These are phyloP conservation scores for Mus spretus DNA, from an alignment of 2,797 vertebrate genomes.

Conservation along the genomic window DNA sequence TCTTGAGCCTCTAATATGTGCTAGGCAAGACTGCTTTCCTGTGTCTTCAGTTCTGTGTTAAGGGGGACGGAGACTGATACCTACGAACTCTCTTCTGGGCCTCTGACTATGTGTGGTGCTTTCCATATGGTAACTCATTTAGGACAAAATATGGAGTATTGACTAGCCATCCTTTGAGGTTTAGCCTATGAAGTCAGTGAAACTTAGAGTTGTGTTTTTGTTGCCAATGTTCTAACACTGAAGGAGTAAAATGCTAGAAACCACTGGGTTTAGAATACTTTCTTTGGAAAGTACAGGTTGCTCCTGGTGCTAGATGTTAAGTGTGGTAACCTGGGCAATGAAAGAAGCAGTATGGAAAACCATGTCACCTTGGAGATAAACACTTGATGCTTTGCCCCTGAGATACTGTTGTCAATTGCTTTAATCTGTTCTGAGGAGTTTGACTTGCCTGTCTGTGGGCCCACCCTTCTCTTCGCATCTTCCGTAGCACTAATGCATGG, in stretches of 20 bases:
- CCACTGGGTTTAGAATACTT: neutral
- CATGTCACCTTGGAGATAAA: neutral
- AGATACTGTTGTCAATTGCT: neutral
- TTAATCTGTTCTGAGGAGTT: neutral
- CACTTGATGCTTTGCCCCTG: neutral
- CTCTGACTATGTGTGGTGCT: neutral
- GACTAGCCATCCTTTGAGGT: neutral
- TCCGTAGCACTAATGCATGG: accelerated
- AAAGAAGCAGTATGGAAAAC: neutral
- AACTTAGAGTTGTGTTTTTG: neutral
- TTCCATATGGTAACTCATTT: conserved; percentile 30
- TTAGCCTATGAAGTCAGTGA: neutral
- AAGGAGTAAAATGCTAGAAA: neutral
- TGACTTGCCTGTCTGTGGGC: neutral
- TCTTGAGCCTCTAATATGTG: conserved; percentile 63
- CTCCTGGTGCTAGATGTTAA: neutral
- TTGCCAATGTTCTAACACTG: neutral
- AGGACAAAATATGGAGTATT: neutral
- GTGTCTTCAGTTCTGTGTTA: neutral
- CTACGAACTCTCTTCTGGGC: neutral
- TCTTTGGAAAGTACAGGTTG: neutral
- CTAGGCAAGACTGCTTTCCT: conserved; percentile 18
- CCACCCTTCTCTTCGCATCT: no score
- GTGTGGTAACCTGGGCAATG: neutral
- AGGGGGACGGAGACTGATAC: neutral